phyloP scores from a whole-genome alignment of 2,113 vertebrate genomes.

The Chunga burmeisteri region DNA sequence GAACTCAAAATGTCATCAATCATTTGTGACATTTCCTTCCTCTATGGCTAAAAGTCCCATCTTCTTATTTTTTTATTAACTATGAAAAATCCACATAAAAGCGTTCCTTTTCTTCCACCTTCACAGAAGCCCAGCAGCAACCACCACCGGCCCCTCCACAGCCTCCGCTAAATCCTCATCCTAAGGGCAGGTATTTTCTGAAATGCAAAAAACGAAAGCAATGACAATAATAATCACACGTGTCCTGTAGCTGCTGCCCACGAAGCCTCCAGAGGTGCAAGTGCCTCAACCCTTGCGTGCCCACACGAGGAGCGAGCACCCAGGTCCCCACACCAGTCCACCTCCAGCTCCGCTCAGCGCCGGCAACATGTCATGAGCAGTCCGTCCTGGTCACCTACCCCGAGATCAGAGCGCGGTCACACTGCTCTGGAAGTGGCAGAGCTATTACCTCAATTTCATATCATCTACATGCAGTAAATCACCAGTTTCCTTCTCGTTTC shows the following conservation, averaged over 20 bases:
- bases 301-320: rapidly evolving
- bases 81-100: neutral
- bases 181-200: neutral
- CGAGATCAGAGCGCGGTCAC: rapidly evolving
- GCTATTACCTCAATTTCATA: neutral
- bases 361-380: rapidly evolving
- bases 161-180: neutral
- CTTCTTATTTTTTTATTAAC: neutral
- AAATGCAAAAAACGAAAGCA: neutral
- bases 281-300: neutral
- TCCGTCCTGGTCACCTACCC: neutral
- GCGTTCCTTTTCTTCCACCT: neutral
- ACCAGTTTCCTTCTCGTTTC: neutral
- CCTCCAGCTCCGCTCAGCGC: neutral
- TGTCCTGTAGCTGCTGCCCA: neutral
- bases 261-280: neutral
- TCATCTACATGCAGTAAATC: neutral
- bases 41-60: neutral
- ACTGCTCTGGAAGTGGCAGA: neutral
- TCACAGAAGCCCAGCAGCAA: neutral
- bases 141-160: rapidly evolving
- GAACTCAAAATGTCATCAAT: neutral
- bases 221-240: neutral
- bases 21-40: neutral
- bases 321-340: neutral